Base-by-base conservation (phyloP, 2,113 vertebrate genomes). In the Epinephelus cyanopodus region DNA sequence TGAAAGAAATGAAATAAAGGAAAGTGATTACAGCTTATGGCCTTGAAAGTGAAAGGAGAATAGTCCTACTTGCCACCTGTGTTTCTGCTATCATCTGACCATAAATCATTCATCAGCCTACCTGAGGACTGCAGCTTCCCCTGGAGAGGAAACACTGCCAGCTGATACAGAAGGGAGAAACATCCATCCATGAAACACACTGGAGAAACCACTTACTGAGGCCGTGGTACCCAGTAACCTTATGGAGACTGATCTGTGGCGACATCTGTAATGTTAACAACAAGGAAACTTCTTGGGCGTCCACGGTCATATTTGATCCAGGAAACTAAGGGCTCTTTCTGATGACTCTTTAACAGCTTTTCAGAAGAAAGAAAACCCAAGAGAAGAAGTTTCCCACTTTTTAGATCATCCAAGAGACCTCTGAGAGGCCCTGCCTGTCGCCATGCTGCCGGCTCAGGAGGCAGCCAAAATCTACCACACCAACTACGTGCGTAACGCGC, bases 381-480 rank as follows among this genome's bases (percentile, higher is more conserved):
- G 6, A 21, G 13, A n/a, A 37, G 9, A 0, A 10, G 0, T 13
- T 25, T 5, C 2, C 19, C 8, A 39, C 15, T 76, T 79, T 57
- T 60, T 4, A 6, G 3, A 3, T 27, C 3, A 9, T 4, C 37
- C 19, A 42, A 8, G 47, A 42, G 37, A 29, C 42, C 58, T 42
- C 8, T 37, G 6, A 45, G 4, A 11, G 18, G 7, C 12, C 21
- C 5, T 21, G 8, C 14, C 57, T 21, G 3, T 14, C 39, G 13
- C 64, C 63, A 92, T 99, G 96, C 94, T 99, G 23, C 97, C 98
- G 1, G 98, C 98, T 19, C 96, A 98, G 82, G 98, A 99, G 85
- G 98, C 98, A 0, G 97, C 97, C 1, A 97, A 94, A 79, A 99
- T 99, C 93, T 99, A 99, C 83, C 98, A 99, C 89, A 99, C 98